A percentile compares a stretch with the other conserved stretches of the same genome.
Conservation (phyloP, 2,797 vertebrate genomes). For the Pampus argenteus region DNA sequence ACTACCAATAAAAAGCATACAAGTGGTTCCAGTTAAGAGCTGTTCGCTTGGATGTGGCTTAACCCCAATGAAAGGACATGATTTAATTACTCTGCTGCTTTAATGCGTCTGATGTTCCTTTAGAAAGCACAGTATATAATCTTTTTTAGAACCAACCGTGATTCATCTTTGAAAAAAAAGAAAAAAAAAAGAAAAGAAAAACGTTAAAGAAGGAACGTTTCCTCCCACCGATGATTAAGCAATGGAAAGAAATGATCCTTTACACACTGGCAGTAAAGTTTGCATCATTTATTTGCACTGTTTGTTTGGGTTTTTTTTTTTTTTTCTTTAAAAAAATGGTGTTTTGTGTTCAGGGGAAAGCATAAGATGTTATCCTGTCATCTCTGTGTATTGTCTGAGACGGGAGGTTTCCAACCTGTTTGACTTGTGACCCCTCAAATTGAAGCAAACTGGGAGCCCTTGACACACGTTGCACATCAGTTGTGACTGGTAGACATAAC, state of each 20-base stretch:
- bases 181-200: too few relatives aligned
- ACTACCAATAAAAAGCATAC: slow-evolving; percentile 86
- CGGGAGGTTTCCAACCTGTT: not conserved
- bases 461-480: not conserved
- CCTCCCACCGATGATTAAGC: slow-evolving; percentile 51
- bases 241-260: slow-evolving; percentile 49
- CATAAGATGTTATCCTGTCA: not conserved
- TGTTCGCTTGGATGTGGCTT: slow-evolving; percentile 84
- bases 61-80: slow-evolving; percentile 87
- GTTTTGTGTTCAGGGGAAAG: not conserved
- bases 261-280: not conserved
- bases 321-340: not conserved
- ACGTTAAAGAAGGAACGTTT: slow-evolving; percentile 57
- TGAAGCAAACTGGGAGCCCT: not conserved
- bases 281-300: slow-evolving; percentile 2
- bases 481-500: not conserved
- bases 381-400: not conserved
- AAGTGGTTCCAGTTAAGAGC: slow-evolving; percentile 86
- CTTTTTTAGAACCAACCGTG: slow-evolving; percentile 76
- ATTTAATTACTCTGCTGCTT: slow-evolving; percentile 88
- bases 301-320: not conserved
- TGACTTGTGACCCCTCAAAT: not conserved
- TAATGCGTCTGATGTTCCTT: slow-evolving; percentile 86
- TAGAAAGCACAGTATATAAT: slow-evolving; percentile 84
- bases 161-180: slow-evolving; percentile 76